These are phyloP conservation scores for Pherbina coryleti DNA, from an alignment of 2,888 invertebrate species.

Conservation along the genomic window DNA sequence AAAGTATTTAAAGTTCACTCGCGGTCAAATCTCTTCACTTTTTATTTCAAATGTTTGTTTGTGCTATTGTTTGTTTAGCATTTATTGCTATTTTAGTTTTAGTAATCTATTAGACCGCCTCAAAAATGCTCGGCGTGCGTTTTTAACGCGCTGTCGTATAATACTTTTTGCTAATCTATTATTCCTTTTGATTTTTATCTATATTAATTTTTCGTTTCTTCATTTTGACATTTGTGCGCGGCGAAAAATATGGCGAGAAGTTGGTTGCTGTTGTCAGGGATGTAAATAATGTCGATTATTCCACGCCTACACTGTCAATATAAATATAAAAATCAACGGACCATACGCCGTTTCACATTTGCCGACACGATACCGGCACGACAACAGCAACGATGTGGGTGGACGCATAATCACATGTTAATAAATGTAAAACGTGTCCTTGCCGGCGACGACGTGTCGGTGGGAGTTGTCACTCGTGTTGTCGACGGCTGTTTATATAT, in stretches of 20 bases:
- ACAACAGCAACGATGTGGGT: too few species aligned
- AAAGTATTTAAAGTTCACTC: neutral
- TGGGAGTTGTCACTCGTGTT: too few species aligned
- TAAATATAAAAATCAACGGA: too few species aligned
- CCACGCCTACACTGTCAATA: too few species aligned
- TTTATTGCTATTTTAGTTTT: neutral
- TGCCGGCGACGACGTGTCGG: too few species aligned
- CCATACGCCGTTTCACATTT: too few species aligned
- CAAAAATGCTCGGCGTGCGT: neutral
- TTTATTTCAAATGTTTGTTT: neutral
- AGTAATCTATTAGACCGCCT: neutral
- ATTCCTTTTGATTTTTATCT: slow-evolving; percentile 18
- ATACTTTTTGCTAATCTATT: slow-evolving; percentile 15
- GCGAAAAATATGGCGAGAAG: neutral
- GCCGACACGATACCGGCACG: too few species aligned
- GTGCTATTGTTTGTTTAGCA: neutral
- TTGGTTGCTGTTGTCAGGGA: neutral
- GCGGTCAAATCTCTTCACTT: neutral
- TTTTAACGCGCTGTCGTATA: neutral
- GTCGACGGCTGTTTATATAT: too few species aligned
- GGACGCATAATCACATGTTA: too few species aligned
- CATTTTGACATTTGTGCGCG: slow-evolving; percentile 21
- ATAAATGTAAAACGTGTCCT: too few species aligned
- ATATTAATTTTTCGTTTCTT: slow-evolving; percentile 14
- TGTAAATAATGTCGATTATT: neutral